Conservation (phyloP, 2,888 invertebrate species). For the Helicoverpa assulta region DNA sequence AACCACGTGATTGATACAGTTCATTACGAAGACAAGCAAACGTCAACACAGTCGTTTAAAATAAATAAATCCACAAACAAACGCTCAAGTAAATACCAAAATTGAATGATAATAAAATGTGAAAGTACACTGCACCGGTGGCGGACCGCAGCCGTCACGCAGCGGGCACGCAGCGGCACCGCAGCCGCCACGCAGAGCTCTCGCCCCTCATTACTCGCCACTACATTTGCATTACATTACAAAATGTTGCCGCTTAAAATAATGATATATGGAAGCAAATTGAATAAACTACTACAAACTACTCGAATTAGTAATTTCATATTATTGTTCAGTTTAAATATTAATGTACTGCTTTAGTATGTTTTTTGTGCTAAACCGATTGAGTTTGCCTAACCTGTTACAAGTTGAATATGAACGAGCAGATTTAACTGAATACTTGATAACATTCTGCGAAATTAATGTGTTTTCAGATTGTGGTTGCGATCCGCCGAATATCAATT, state of each 20-base stretch:
- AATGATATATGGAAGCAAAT: slow-evolving; percentile 33
- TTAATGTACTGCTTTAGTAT: slow-evolving; percentile 20
- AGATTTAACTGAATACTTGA: slow-evolving; percentile 21
- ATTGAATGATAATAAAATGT: slow-evolving; percentile 39
- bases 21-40: slow-evolving; percentile 6
- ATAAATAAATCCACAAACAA: slow-evolving; percentile 15
- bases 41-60: slow-evolving; percentile 3
- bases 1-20: neutral
- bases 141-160: slow-evolving; percentile 38
- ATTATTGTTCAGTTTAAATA: slow-evolving; percentile 23
- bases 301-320: slow-evolving; percentile 25
- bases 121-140: slow-evolving; percentile 26
- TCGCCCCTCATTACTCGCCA: slow-evolving; percentile 45
- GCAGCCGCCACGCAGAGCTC: slow-evolving; percentile 25
- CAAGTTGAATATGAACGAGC: neutral
- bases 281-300: slow-evolving; percentile 41
- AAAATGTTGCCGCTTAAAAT: slow-evolving; percentile 47
- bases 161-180: slow-evolving; percentile 28
- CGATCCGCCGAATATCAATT: neutral
- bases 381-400: slow-evolving; percentile 7
- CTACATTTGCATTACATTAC: slow-evolving; percentile 51
- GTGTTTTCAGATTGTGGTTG: slow-evolving; percentile 21
- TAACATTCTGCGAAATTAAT: slow-evolving; percentile 27
- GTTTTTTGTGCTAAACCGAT: slow-evolving; percentile 7
- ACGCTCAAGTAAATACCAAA: slow-evolving; percentile 14